These are phyloP conservation scores for Ellobius talpinus DNA, from an alignment of 2,113 vertebrate species.

Conservation along the genomic window DNA sequence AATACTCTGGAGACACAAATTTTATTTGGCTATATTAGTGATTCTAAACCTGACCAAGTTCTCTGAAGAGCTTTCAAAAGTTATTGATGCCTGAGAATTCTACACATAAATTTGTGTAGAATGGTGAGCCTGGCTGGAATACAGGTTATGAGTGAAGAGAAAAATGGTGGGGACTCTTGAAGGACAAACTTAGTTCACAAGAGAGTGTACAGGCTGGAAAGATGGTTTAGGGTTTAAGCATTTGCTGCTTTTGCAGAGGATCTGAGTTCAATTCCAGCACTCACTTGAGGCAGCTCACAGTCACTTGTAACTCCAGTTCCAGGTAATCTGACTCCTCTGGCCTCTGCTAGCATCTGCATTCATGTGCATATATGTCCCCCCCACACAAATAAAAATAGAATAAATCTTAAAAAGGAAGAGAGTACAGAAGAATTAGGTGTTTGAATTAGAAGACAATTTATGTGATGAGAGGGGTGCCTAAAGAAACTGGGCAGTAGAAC, in stretches of 20 bases:
- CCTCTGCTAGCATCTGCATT: neutral
- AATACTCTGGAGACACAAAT: constrained; percentile 35
- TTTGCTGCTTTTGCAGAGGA: neutral
- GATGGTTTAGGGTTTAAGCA: neutral
- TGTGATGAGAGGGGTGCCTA: neutral
- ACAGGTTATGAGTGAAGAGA: neutral
- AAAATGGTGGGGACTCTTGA: neutral
- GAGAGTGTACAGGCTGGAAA: neutral
- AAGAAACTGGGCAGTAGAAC: neutral
- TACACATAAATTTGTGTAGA: neutral
- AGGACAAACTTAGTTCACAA: constrained; percentile 27
- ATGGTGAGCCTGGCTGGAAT: neutral
- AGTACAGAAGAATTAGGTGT: neutral
- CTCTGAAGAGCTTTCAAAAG: constrained; percentile 14
- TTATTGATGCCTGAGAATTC: neutral
- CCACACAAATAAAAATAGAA: neutral
- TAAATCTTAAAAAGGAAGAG: neutral
- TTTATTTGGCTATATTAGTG: neutral
- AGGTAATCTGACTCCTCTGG: neutral
- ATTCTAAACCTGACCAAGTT: constrained; percentile 41
- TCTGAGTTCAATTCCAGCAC: neutral
- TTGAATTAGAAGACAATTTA: constrained; percentile 16
- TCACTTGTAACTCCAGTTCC: neutral
- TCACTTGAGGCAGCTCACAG: neutral
- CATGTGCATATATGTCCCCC: neutral